Percentiles rank a stretch among this genome's conserved stretches.
phyloP scores from a whole-genome alignment of 2,113 vertebrate genomes.

The Thomomys bottae region DNA sequence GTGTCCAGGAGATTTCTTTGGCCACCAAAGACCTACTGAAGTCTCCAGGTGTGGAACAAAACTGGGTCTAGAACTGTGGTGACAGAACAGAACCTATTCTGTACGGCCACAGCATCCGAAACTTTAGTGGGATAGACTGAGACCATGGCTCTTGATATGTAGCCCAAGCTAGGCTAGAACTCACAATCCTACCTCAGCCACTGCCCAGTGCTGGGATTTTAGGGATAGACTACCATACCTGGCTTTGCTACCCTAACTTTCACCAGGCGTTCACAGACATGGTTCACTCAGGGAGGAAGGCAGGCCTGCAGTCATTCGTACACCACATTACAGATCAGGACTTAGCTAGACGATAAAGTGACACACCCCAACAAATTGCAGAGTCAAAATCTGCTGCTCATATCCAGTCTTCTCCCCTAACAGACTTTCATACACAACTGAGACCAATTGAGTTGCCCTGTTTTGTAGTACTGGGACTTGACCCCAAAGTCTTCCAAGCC shows the following conservation, averaged over 20 bases:
- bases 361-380: not conserved
- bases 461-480: too few relatives aligned
- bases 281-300: not conserved
- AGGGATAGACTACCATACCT: too few relatives aligned
- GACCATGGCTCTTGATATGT: not conserved
- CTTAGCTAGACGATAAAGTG: not conserved
- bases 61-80: conserved; percentile 24
- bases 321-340: not conserved
- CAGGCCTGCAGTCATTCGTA: not conserved
- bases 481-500: too few relatives aligned
- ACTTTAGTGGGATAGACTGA: conserved; percentile 17
- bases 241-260: not conserved
- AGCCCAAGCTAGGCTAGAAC: not conserved
- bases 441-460: not conserved
- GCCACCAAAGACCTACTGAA: conserved; percentile 63
- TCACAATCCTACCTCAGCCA: not conserved
- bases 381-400: not conserved
- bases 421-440: not conserved
- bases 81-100: conserved; percentile 65
- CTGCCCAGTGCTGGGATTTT: not conserved
- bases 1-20: conserved; percentile 51
- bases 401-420: not conserved
- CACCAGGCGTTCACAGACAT: not conserved
- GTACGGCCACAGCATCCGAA: not conserved
- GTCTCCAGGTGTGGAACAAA: not conserved